A percentile compares a stretch with the other conserved stretches of the same genome.
Evolutionary conservation across 2,113 vertebrate species (phyloP).

Genomic region (Thunnus thynnus): DNA sequence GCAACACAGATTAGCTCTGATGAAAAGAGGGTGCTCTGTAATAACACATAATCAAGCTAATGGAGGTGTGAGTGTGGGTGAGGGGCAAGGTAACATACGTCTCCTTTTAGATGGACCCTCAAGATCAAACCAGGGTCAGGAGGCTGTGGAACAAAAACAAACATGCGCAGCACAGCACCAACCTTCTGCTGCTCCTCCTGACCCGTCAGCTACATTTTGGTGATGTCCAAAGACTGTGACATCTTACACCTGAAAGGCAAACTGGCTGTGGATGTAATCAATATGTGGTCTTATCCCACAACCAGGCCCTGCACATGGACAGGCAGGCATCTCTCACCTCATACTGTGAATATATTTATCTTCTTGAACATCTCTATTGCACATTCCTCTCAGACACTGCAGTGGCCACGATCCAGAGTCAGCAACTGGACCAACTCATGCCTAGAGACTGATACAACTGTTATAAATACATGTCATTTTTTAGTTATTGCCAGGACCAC

Average conservation of each 20-base stretch:
- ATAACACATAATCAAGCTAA: conserved; percentile 69
- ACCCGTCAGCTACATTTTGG: conserved; percentile 53
- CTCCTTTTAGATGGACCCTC: conserved; percentile 49
- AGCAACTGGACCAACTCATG: conserved; percentile 56
- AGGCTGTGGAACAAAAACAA: conserved; percentile 62
- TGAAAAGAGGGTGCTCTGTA: conserved; percentile 68
- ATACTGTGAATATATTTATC: conserved; percentile 65
- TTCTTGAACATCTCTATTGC: conserved; percentile 64
- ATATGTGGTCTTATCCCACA: conserved; percentile 7
- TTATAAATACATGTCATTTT: conserved; percentile 24
- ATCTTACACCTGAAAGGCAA: conserved; percentile 58
- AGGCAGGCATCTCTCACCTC: conserved; percentile 56
- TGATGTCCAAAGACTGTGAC: conserved; percentile 52
- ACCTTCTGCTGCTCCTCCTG: conserved; percentile 33
- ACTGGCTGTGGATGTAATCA: conserved; percentile 41
- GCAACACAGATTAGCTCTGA: conserved; percentile 72
- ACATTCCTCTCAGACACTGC: conserved; percentile 57
- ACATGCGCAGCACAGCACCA: conserved; percentile 20
- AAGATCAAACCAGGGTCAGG: conserved; percentile 64
- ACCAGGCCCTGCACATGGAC: conserved; percentile 35
- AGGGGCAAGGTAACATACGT: conserved; percentile 55
- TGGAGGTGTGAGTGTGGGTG: conserved; percentile 54
- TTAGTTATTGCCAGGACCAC: too few species aligned
- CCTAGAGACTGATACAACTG: conserved; percentile 23
- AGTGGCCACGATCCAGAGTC: conserved; percentile 62